phyloP scores from a whole-genome alignment of 2,888 invertebrate genomes.

The Terebella lapidaria region DNA sequence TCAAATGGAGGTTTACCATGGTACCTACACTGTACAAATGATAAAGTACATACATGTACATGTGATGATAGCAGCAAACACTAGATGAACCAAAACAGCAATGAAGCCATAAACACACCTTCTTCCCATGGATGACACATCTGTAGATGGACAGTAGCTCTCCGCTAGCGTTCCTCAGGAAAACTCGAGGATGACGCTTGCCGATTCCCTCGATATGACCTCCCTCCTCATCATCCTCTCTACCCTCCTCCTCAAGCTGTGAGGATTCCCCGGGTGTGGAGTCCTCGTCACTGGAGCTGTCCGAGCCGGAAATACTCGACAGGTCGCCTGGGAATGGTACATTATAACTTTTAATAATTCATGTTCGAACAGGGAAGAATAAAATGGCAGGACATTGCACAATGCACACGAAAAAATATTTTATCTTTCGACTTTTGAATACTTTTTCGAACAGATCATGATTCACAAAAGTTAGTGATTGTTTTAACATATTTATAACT shows the following conservation, averaged over 20 bases:
- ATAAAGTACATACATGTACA: too few species aligned
- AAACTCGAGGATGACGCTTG: conserved; percentile 63
- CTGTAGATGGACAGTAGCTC: conserved; percentile 71
- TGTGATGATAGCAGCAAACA: too few species aligned
- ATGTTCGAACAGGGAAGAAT: background rate
- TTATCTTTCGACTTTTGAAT: background rate
- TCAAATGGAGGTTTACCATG: too few species aligned
- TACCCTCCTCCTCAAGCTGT: background rate
- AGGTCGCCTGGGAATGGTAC: conserved; percentile 57
- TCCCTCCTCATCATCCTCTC: conserved; percentile 35
- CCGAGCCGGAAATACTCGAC: conserved; percentile 67
- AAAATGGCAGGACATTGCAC: background rate
- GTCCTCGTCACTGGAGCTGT: conserved; percentile 36
- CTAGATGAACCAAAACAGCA: too few species aligned
- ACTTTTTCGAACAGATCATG: background rate
- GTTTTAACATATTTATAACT: too few species aligned
- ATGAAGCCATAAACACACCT: too few species aligned
- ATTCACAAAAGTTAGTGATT: background rate
- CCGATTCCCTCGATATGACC: conserved; percentile 16
- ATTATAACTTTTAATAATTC: background rate
- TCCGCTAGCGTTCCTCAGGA: conserved; percentile 66
- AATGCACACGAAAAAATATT: background rate
- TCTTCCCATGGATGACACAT: conserved; percentile 69
- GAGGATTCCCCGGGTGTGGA: background rate
- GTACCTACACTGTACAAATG: too few species aligned